phyloP scores from a whole-genome alignment of 2,888 invertebrate species.

The Dioctria rufipes region DNA sequence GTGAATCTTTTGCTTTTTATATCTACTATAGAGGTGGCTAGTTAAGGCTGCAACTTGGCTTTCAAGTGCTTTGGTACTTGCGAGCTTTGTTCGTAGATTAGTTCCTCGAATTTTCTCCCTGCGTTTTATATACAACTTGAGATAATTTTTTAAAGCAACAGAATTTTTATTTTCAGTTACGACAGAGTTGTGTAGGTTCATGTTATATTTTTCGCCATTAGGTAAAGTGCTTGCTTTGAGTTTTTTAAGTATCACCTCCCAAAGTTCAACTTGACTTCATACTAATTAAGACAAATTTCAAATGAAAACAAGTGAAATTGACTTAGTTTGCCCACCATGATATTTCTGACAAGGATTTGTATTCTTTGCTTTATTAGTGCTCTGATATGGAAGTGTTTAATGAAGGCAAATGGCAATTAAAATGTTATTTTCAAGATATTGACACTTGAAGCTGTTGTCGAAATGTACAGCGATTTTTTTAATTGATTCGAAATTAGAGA shows the following conservation, averaged over 20 bases:
- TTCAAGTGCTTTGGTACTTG: conserved; percentile 32
- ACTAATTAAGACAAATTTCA: conserved; percentile 34
- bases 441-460: no score
- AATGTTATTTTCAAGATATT: no score
- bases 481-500: no score
- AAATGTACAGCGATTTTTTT: no score
- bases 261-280: not conserved
- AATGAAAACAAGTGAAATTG: not conserved
- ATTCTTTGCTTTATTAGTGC: no score
- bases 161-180: conserved; percentile 4
- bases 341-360: no score
- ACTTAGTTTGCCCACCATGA: not conserved
- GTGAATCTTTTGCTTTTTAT: conserved; percentile 11
- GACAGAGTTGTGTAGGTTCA: not conserved
- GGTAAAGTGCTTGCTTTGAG: conserved; percentile 38
- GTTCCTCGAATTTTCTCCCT: not conserved
- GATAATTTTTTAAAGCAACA: not conserved
- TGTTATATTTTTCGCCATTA: conserved; percentile 18
- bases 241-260: not conserved
- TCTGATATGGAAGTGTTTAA: no score
- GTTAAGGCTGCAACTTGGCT: conserved; percentile 26
- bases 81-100: conserved; percentile 40
- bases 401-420: no score
- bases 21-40: conserved; percentile 29
- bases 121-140: not conserved